Evolutionary conservation across 2,888 invertebrate genomes (phyloP).

Genomic region (Synanthedon formicaeformis): DNA sequence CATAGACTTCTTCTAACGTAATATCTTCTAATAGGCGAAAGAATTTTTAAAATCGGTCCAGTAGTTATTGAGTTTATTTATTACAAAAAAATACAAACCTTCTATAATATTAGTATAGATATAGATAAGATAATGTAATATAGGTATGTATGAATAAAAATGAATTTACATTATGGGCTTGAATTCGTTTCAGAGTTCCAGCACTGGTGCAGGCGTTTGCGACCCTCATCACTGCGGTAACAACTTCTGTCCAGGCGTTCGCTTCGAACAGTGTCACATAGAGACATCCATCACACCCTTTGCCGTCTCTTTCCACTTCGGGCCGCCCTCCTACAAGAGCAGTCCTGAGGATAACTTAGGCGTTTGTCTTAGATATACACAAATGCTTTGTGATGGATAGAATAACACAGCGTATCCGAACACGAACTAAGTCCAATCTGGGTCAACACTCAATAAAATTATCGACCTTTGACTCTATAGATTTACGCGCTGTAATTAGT

Average conservation of each 20-base stretch:
- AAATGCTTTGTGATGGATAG: constrained; percentile 71
- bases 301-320: constrained; percentile 82
- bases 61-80: no score
- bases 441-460: no score
- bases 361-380: constrained; percentile 80
- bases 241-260: constrained; percentile 73
- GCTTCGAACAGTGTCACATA: constrained; percentile 68
- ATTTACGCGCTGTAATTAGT: no score
- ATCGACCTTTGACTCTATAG: no score
- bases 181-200: constrained; percentile 60
- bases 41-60: no score
- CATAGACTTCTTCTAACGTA: no score
- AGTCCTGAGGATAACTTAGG: constrained; percentile 86
- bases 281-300: constrained; percentile 84
- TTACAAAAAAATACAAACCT: no score
- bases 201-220: constrained; percentile 74
- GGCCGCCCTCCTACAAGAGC: constrained; percentile 73
- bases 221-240: constrained; percentile 84
- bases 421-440: no score
- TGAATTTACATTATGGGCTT: constrained; percentile 3
- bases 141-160: not conserved
- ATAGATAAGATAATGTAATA: no score
- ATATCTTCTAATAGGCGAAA: no score
- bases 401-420: no score
- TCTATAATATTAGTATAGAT: no score